Base-by-base conservation (phyloP, 1,140 invertebrate genomes). In the Eulimnadia texana region DNA sequence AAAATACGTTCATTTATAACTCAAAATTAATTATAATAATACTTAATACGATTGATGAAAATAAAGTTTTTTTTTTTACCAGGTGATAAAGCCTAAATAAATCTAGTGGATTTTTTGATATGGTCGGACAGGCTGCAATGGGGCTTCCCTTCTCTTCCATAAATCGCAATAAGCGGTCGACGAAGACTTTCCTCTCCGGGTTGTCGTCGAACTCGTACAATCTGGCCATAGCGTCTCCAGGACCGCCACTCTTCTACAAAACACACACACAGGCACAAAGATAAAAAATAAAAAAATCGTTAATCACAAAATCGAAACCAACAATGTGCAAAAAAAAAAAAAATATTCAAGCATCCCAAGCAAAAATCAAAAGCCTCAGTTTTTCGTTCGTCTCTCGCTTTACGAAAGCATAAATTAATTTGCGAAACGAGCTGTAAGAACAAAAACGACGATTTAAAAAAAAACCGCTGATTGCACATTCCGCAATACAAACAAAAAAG, bases 31-130 rank as follows among this genome's bases (percentile, higher is more conserved):
- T n/a, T n/a, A n/a, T n/a, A n/a, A n/a, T n/a, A n/a, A n/a, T n/a
- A n/a, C n/a, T n/a, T n/a, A n/a, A n/a, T n/a, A n/a, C n/a, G n/a
- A n/a, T n/a, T n/a, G n/a, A n/a, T n/a, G n/a, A n/a, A n/a, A n/a
- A n/a, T n/a, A n/a, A n/a, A n/a, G n/a, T n/a, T n/a, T n/a, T n/a
- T n/a, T n/a, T n/a, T n/a, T n/a, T n/a, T n/a, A n/a, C n/a, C 76
- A 85, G 85, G 74, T 89, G 79, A 75, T 98, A 98, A 67, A 98
- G 84, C 70, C 88, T 82, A 81, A 91, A 98, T 67, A 98, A 84
- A 84, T 98, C 95, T 68, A 98, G 82, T 69, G 93, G 91, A 78
- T 95, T 92, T 81, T 98, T 98, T 76, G 88, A 93, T 75, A 98
- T 97, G 68, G 90, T 92, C 51, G 95, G 95, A 78, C 93, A 93